phyloP scores from a whole-genome alignment of 1,140 invertebrate species.

The Zaprionus ornatus region DNA sequence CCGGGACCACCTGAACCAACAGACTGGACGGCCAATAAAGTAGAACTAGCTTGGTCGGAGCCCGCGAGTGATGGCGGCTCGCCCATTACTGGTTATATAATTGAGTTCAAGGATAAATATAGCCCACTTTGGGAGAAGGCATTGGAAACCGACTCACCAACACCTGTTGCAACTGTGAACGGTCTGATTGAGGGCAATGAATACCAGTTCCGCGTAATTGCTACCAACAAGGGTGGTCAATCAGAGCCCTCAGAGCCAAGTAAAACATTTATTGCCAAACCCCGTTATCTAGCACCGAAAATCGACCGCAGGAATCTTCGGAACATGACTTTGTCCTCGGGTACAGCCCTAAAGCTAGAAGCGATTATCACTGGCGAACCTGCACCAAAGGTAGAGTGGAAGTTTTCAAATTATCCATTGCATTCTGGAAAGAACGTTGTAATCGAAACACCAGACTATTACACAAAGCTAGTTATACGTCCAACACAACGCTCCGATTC shows the following conservation, averaged over 20 bases:
- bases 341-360: conserved; percentile 95
- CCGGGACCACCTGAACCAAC: conserved; percentile 94
- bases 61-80: conserved; percentile 94
- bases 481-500: conserved; percentile 92
- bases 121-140: conserved; percentile 96
- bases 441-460: conserved; percentile 94
- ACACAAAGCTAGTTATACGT: conserved; percentile 93
- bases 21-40: conserved; percentile 96
- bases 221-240: conserved; percentile 96
- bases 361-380: conserved; percentile 96
- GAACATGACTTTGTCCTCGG: conserved; percentile 95
- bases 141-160: conserved; percentile 89
- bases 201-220: conserved; percentile 99
- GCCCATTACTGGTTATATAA: conserved; percentile 96
- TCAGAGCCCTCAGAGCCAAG: conserved; percentile 94
- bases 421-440: conserved; percentile 85
- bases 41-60: conserved; percentile 93
- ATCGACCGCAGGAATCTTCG: conserved; percentile 96
- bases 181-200: conserved; percentile 98
- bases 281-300: conserved; percentile 95
- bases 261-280: conserved; percentile 96
- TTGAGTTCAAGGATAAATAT: conserved; percentile 99
- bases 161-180: conserved; percentile 90
- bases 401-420: conserved; percentile 87
- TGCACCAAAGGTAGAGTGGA: conserved; percentile 95